A percentile compares a stretch with the other conserved stretches of the same genome.
Evolutionary conservation across 30 jellyfish, hydroid and myxozoan genomes (phyloP).

Genomic region (Hydractinia symbiolongicarpus): DNA sequence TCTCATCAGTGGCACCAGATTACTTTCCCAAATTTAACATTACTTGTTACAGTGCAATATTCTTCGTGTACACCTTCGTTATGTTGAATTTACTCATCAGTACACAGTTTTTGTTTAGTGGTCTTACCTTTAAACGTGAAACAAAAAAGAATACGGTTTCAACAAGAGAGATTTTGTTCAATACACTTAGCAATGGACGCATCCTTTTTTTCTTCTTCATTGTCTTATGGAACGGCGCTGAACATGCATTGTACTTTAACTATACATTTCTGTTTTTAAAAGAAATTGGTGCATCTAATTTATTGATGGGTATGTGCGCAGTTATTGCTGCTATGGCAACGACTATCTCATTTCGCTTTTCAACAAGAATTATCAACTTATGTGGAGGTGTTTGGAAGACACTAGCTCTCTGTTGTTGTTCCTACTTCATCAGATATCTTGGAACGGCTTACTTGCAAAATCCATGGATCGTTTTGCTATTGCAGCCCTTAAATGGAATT

Average conservation of each 20-base stretch:
- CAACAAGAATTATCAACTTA: neutral
- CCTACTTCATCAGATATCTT: neutral
- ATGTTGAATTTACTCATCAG: neutral
- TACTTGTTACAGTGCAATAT: neutral
- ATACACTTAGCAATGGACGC: neutral
- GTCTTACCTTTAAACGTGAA: neutral
- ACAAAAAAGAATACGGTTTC: neutral
- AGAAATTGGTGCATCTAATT: constrained; percentile 8
- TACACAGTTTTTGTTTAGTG: neutral
- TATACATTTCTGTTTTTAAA: neutral
- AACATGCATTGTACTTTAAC: neutral
- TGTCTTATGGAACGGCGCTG: neutral
- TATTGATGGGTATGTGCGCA: neutral
- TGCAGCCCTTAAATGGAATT: neutral
- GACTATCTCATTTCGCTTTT: neutral
- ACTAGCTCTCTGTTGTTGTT: neutral
- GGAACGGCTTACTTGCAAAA: neutral
- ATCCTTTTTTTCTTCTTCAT: neutral
- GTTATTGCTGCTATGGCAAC: neutral
- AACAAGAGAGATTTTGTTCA: neutral
- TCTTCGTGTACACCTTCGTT: neutral
- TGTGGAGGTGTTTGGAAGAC: constrained; percentile 15
- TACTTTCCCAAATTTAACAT: neutral
- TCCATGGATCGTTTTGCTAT: constrained; percentile 10
- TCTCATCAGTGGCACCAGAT: neutral